Percentiles rank a stretch among this genome's conserved stretches.
Evolutionary conservation across 2,113 vertebrate genomes (phyloP).

Genomic region (Puma concolor): DNA sequence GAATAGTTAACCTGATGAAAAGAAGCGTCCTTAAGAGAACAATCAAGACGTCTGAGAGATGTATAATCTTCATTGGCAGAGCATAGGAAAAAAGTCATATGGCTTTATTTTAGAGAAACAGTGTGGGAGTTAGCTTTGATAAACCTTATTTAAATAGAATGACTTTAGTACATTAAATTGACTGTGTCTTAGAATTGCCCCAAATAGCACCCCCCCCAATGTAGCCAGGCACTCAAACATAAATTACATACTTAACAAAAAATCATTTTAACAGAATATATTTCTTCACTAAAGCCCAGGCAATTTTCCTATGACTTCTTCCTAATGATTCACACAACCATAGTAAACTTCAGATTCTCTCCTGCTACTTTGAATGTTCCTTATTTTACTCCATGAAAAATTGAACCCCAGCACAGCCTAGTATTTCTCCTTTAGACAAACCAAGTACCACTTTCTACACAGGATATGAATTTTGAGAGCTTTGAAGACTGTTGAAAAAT

Average conservation of each 20-base stretch:
- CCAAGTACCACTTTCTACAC: conserved; percentile 69
- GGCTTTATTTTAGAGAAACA: conserved; percentile 73
- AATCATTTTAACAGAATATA: conserved; percentile 72
- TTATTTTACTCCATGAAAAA: conserved; percentile 77
- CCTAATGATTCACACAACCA: conserved; percentile 76
- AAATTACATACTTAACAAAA: conserved; percentile 72
- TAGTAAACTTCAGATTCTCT: conserved; percentile 82
- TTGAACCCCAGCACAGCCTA: conserved; percentile 57
- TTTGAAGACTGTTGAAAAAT: conserved; percentile 76
- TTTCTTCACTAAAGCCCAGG: conserved; percentile 76
- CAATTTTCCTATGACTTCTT: conserved; percentile 81
- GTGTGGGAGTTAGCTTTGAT: conserved; percentile 54
- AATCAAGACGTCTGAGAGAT: conserved; percentile 34
- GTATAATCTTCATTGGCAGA: conserved; percentile 57
- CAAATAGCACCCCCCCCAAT: conserved; percentile 12
- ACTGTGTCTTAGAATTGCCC: conserved; percentile 51
- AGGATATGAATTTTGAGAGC: conserved; percentile 81
- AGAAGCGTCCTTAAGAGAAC: conserved; percentile 62
- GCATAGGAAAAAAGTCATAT: conserved; percentile 41
- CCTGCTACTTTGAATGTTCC: conserved; percentile 79
- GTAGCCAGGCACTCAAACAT: conserved; percentile 64
- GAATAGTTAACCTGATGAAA: conserved; percentile 65
- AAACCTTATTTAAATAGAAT: conserved; percentile 74
- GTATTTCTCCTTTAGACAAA: conserved; percentile 82
- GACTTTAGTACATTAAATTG: conserved; percentile 54